Evolutionary conservation across 2,113 vertebrate genomes (phyloP), one percentile per base, ranked within the genome.

Genomic region (Odocoileus hemionus): DNA sequence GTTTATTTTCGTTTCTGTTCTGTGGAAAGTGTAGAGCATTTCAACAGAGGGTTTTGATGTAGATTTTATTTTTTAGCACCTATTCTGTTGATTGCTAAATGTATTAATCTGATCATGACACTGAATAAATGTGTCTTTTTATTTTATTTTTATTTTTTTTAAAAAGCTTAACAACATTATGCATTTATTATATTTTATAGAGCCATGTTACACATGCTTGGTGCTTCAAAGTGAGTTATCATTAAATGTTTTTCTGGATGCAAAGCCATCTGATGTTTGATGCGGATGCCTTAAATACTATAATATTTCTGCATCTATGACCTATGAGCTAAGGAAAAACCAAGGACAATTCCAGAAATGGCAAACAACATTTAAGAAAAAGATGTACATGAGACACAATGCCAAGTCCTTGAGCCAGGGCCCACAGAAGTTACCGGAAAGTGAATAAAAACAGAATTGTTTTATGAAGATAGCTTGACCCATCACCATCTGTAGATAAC

Each of bases 191-290:
- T 97, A 96, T 54, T 96, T 97, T 93, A 97, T 96, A 98, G 97
- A 97, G 97, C 98, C 97, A 94, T 95, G 97, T 98, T 98, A 98
- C 80, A 98, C 98, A 98, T 98, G 98, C 98, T 88, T 95, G 97
- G 96, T 98, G 97, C 97, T 98, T 96, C 94, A 95, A 87, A 98
- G 95, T 94, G 97, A 98, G 94, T 97, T 96, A 97, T 45, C 74
- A 60, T 74, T 96, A 93, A 97, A 95, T 96, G 97, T 93, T 98
- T 97, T 97, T 95, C 96, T 95, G 97, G 98, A 97, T 98, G 98
- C 98, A 98, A 98, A 98, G 97, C 97, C 97, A 96, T 95, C 95
- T 91, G 98, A 97, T 92, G 96, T 97, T 98, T 85, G 98, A 96
- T 94, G 96, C 96, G 79, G 96, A 97, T 97, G 98, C 98, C 96